Evolutionary conservation across 2,888 invertebrate species (phyloP), one percentile per base, ranked within the genome.

Genomic region (Caprella mutica): DNA sequence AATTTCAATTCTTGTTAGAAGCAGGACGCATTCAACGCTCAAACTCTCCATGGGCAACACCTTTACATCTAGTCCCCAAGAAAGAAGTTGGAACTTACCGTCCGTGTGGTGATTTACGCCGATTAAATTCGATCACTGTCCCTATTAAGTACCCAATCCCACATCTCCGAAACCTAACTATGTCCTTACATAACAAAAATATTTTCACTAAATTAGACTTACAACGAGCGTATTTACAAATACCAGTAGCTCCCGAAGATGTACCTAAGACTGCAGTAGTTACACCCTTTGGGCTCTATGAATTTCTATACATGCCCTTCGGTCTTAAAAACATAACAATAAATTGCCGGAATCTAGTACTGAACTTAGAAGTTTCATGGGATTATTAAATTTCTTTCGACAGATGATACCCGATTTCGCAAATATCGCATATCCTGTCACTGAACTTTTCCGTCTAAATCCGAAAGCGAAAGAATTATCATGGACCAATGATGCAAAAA

Each of bases 331-430:
- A n/a, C 38, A 38, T 17, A 38, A 19, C 19, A 19, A 38, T 3
- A 19, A 4, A 38, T 43, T 52, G 12, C 35, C 35, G 17, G 14
- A 38, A 19, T 17, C 35, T 8, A 23, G 23, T 19, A 26, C 52
- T 40, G 26, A 21, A 12, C n/a, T 52, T n/a, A n/a, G 52, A 21
- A 8, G 26, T 19, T 52, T 24, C 39, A 52, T 52, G 52, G 39
- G 38, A n/a, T 17, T 52, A 39, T 14, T 40, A 19, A 52, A 52
- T 21, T 38, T 38, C 17, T 40, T 52, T 39, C 21, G 24, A 19
- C 39, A 27, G 21, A 38, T 24, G 52, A 39, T 52, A 3, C 52
- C 39, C 12, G 24, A 52, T 12, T 52, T 52, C 23, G 52, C 19
- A 3, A 39, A 3, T 24, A 39, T 23, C 12, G 38, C 23, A n/a